Percentiles rank a stretch among this genome's conserved stretches.
Conservation (phyloP, 2,888 invertebrate genomes). For the Meliscaeva auricollis region DNA sequence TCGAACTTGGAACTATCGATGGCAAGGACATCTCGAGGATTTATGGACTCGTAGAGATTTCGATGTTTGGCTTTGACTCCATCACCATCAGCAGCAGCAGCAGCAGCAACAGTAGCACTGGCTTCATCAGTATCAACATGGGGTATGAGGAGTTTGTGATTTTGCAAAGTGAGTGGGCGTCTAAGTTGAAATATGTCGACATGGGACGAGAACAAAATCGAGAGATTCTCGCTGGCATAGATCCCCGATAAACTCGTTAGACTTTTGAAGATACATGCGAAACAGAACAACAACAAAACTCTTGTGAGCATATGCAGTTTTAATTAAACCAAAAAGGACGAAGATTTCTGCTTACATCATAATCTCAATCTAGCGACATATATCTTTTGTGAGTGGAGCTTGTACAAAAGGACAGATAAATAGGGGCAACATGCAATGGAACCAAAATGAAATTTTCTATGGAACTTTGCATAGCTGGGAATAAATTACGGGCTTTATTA, state of each 20-base stretch:
- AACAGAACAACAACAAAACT: not conserved
- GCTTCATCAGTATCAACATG: slow-evolving; percentile 23
- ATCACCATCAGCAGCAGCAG: slow-evolving; percentile 15
- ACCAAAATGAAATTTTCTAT: not conserved
- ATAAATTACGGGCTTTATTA: not conserved
- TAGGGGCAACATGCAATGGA: not conserved
- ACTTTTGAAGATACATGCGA: slow-evolving; percentile 71
- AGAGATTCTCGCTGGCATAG: slow-evolving; percentile 79
- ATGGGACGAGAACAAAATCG: slow-evolving; percentile 81
- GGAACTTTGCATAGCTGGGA: not conserved
- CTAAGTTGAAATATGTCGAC: slow-evolving; percentile 79
- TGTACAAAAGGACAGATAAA: not conserved
- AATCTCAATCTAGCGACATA: slow-evolving; percentile 27
- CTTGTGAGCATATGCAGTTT: slow-evolving; percentile 6
- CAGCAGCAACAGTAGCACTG: not conserved
- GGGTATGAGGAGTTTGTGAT: slow-evolving; percentile 78
- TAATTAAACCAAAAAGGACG: slow-evolving; percentile 21
- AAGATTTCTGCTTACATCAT: not conserved
- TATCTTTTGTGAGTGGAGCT: not conserved
- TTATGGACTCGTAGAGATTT: slow-evolving; percentile 43
- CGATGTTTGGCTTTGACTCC: slow-evolving; percentile 35
- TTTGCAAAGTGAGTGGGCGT: slow-evolving; percentile 75
- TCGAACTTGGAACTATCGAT: slow-evolving; percentile 72
- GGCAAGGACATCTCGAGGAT: slow-evolving; percentile 75
- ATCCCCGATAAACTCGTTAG: slow-evolving; percentile 80